phyloP scores from a whole-genome alignment of 2,888 invertebrate species.

The Limnephilus rhombicus region DNA sequence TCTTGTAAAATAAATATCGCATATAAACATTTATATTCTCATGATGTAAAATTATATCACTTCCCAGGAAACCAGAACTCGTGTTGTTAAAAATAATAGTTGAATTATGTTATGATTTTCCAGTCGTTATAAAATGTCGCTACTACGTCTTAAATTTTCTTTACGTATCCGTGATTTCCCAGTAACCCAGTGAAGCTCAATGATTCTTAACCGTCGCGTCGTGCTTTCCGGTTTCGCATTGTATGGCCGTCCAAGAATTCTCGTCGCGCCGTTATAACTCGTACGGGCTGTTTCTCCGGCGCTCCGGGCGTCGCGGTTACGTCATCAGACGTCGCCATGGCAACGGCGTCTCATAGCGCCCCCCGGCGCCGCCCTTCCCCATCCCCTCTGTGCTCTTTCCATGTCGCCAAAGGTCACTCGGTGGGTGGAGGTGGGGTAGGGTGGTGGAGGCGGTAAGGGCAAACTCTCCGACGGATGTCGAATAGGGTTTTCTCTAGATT shows the following conservation, averaged over 20 bases:
- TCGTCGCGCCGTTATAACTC: constrained; percentile 20
- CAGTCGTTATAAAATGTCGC: not conserved
- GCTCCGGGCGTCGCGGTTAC: constrained; percentile 56
- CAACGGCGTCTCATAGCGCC: constrained; percentile 62
- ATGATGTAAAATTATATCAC: too few species aligned
- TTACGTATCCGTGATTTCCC: not conserved
- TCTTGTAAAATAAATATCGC: too few species aligned
- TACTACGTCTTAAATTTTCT: not conserved
- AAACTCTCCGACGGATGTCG: not conserved
- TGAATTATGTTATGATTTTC: not conserved
- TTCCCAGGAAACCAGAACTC: not conserved
- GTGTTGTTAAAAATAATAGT: not conserved
- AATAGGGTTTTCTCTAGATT: constrained; percentile 5
- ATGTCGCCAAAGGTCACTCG: constrained; percentile 54
- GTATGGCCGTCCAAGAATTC: not conserved
- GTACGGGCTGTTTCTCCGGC: constrained; percentile 40
- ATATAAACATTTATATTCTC: too few species aligned
- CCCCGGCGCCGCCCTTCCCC: constrained; percentile 38
- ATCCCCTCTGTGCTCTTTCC: constrained; percentile 15
- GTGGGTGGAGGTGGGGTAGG: not conserved
- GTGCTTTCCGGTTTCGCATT: not conserved
- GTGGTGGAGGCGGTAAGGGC: not conserved
- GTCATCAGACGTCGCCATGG: constrained; percentile 62
- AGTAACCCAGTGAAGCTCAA: not conserved
- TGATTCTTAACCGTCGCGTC: not conserved